These are phyloP conservation scores for Ips nitidus DNA, from an alignment of 1,140 invertebrate genomes.

Conservation along the genomic window DNA sequence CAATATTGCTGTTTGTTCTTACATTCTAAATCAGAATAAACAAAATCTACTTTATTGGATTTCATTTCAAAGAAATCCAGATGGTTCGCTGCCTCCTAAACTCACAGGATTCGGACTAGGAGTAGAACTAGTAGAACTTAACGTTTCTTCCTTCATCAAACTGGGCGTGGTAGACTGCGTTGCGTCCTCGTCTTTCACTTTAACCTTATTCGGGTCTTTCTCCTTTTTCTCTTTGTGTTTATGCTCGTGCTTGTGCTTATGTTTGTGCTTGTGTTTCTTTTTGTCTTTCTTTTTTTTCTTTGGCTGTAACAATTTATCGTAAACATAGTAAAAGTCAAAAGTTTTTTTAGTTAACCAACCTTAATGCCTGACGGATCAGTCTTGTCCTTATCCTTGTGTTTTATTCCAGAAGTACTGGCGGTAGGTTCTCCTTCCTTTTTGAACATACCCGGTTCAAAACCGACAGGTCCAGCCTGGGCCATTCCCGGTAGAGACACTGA, in stretches of 20 bases:
- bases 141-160: constrained; percentile 55
- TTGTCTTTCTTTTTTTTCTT: constrained; percentile 86
- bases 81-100: constrained; percentile 24
- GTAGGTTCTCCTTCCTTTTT: constrained; percentile 54
- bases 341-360: constrained; percentile 22
- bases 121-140: constrained; percentile 66
- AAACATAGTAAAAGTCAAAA: constrained; percentile 2
- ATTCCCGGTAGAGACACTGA: constrained; percentile 72
- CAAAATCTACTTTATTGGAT: constrained; percentile 47
- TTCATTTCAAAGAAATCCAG: background rate
- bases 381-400: constrained; percentile 47
- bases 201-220: constrained; percentile 55
- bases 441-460: constrained; percentile 81
- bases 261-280: constrained; percentile 77
- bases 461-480: constrained; percentile 66
- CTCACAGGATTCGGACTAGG: constrained; percentile 55
- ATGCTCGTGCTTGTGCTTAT: constrained; percentile 73
- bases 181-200: constrained; percentile 53
- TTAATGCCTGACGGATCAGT: constrained; percentile 34
- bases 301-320: constrained; percentile 52
- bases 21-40: constrained; percentile 50
- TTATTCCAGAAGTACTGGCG: constrained; percentile 35
- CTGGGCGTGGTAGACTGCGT: constrained; percentile 14
- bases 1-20: too few species aligned
- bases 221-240: constrained; percentile 59